phyloP scores from a whole-genome alignment of 2,888 invertebrate genomes.

The Aplocera efformata region DNA sequence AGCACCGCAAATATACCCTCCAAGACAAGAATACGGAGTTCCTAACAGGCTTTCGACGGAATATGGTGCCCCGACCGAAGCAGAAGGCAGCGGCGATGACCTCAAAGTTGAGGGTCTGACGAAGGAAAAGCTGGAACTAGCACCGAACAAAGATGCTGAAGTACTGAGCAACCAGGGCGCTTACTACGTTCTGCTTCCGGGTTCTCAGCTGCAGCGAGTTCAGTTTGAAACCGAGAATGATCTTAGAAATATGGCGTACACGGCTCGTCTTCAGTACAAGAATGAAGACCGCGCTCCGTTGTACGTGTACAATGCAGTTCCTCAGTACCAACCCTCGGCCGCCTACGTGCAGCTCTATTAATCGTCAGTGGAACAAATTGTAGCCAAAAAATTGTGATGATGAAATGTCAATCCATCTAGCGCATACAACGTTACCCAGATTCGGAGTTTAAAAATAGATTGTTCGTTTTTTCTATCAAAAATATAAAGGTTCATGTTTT shows the following conservation, averaged over 20 bases:
- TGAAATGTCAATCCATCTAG: too few relatives aligned
- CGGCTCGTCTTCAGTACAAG: slow-evolving; percentile 82
- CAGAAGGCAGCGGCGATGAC: slow-evolving; percentile 26
- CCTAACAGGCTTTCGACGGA: slow-evolving; percentile 29
- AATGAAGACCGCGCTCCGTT: slow-evolving; percentile 82
- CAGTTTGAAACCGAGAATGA: slow-evolving; percentile 79
- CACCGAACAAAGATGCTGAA: slow-evolving; percentile 51
- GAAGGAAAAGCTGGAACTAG: slow-evolving; percentile 48
- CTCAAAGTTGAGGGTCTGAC: slow-evolving; percentile 34
- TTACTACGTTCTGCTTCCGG: slow-evolving; percentile 83
- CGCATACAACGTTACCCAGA: too few relatives aligned
- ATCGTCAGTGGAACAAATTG: slow-evolving; percentile 5
- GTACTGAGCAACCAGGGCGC: slow-evolving; percentile 72
- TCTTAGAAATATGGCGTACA: slow-evolving; percentile 81
- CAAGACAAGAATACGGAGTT: slow-evolving; percentile 46
- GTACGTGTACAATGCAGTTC: slow-evolving; percentile 78
- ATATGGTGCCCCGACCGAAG: slow-evolving; percentile 34
- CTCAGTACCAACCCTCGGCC: slow-evolving; percentile 51
- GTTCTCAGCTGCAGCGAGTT: slow-evolving; percentile 82
- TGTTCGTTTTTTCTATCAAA: too few relatives aligned
- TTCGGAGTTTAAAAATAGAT: too few relatives aligned
- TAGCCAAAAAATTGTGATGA: too few relatives aligned
- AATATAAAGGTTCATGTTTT: too few relatives aligned
- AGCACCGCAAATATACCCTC: slow-evolving; percentile 58
- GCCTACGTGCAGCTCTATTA: slow-evolving; percentile 38